These are phyloP conservation scores for Notocelia uddmanniana DNA, from an alignment of 2,888 invertebrate species.

Conservation along the genomic window DNA sequence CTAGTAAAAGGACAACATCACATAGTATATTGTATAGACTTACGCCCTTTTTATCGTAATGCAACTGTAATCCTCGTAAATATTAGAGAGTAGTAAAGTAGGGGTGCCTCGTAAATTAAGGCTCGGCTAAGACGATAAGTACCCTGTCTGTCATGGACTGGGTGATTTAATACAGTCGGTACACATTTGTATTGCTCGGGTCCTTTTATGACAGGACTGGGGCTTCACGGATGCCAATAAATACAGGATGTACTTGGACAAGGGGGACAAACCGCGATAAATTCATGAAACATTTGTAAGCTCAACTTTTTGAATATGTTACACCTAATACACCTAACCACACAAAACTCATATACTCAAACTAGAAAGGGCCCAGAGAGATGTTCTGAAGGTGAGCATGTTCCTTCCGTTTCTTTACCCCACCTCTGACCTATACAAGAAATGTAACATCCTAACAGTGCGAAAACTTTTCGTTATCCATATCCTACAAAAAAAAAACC, in stretches of 20 bases:
- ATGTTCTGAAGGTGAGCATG: too few species aligned
- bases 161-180: constrained; percentile 41
- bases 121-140: constrained; percentile 47
- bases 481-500: too few species aligned
- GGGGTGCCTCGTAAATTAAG: constrained; percentile 47
- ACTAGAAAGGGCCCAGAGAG: too few species aligned
- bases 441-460: too few species aligned
- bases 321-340: too few species aligned
- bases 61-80: constrained; percentile 47
- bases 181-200: constrained; percentile 41
- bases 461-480: too few species aligned
- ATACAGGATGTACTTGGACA: background rate
- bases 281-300: too few species aligned
- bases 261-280: too few species aligned
- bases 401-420: too few species aligned
- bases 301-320: too few species aligned
- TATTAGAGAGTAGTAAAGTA: constrained; percentile 36
- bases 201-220: constrained; percentile 14
- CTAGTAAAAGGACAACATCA: background rate
- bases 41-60: background rate
- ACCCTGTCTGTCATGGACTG: constrained; percentile 41
- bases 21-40: background rate
- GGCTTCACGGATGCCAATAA: background rate
- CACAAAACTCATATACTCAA: too few species aligned
- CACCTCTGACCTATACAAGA: too few species aligned